Evolutionary conservation across 2,797 vertebrate genomes (phyloP).

Genomic region (Vireo griseus): DNA sequence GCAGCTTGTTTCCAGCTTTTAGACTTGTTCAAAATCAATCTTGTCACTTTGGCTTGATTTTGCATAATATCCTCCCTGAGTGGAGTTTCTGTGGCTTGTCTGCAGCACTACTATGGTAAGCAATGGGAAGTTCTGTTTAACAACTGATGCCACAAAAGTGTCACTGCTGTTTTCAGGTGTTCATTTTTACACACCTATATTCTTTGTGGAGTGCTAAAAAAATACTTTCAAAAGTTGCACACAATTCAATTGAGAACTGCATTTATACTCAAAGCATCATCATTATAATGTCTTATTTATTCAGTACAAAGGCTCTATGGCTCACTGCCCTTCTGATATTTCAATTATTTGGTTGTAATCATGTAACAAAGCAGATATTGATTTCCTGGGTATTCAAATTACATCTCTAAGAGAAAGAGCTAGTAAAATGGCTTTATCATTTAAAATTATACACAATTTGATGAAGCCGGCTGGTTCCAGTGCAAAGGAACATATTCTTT

Average conservation of each 20-base stretch:
- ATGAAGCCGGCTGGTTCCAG: constrained; percentile 28
- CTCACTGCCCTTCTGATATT: constrained; percentile 71
- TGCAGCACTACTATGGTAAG: background rate
- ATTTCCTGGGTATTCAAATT: constrained; percentile 74
- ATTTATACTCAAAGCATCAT: constrained; percentile 5
- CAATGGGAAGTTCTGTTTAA: background rate
- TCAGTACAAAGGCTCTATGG: constrained; percentile 53
- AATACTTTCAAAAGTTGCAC: constrained; percentile 39
- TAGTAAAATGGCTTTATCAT: constrained; percentile 62
- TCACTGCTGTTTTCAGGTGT: constrained; percentile 23
- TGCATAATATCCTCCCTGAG: background rate
- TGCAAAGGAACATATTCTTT: constrained; percentile 14
- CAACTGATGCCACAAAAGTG: background rate
- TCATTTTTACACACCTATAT: background rate
- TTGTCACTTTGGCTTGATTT: background rate
- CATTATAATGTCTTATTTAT: constrained; percentile 53
- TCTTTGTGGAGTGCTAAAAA: background rate
- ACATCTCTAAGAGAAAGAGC: constrained; percentile 44
- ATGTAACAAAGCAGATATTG: constrained; percentile 71
- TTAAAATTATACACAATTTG: constrained; percentile 68
- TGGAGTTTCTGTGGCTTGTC: background rate
- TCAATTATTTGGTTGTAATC: constrained; percentile 74
- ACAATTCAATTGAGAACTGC: constrained; percentile 41
- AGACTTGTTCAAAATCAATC: constrained; percentile 1
- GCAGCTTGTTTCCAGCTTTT: background rate